Evolutionary conservation across 2,113 vertebrate genomes (phyloP), one percentile per base, ranked within the genome.

Genomic region (Dicerorhinus sumatrensis): DNA sequence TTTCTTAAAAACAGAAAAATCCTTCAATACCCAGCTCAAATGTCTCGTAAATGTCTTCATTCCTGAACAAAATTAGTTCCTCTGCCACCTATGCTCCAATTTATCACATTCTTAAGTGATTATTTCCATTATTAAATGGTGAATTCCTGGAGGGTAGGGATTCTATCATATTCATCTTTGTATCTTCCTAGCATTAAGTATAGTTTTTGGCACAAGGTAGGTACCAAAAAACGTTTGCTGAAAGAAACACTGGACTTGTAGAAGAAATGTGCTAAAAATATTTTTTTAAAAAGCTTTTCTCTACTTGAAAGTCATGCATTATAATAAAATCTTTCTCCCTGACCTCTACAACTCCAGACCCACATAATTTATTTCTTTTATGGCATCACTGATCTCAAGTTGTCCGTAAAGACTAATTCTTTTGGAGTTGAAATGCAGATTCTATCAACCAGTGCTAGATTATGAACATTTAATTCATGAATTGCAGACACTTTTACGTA

Each of bases 241-340:
- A 96, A 80, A 81, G 33, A 94, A 96, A 93, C 90, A 89, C 3
- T 94, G 83, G 77, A 96, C 76, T 96, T 97, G 90, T 73, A 90
- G 81, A 94, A 98, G 84, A 86, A 98, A 98, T 83, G 39, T 96
- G 92, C 91, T 77, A 62, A 97, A 96, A 96, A 94, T 97, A 97
- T 42, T 89, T 63, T 97, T 67, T 92, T 83, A 84, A 65, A 87
- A 88, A 91, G 69, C 87, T 83, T 92, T 77, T 82, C 65, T 84
- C 90, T 96, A 93, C 89, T 97, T 48, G 46, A 18, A 98, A 96
- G 80, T 93, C 93, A 98, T 96, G 89, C 90, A 97, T 98, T 98
- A 95, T 60, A 95, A 91, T 73, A 73, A 93, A 60, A 95, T 96
- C 9, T 97, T 97, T 88, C 75, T 95, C 73, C 86, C 21, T 84